phyloP scores from a whole-genome alignment of 1,140 invertebrate genomes.

The Venustaconcha ellipsiformis region DNA sequence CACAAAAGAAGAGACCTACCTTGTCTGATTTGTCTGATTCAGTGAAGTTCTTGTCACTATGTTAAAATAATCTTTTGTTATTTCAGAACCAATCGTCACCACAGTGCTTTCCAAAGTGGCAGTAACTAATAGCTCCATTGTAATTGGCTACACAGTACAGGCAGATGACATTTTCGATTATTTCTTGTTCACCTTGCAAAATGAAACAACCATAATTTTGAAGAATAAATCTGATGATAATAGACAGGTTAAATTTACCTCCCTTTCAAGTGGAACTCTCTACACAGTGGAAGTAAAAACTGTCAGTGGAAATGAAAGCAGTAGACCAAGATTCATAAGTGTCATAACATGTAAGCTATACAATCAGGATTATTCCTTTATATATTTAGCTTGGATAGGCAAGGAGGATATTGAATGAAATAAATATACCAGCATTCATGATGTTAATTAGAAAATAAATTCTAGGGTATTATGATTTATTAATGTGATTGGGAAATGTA shows the following conservation, averaged over 20 bases:
- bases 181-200: conserved; percentile 43
- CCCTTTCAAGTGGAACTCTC: conserved; percentile 41
- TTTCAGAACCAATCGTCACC: conserved; percentile 51
- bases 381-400: neutral
- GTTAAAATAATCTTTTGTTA: neutral
- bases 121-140: conserved; percentile 37
- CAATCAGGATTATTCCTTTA: neutral
- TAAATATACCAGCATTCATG: neutral
- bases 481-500: too few species aligned
- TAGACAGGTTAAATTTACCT: conserved; percentile 38
- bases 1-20: too few species aligned
- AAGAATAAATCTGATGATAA: conserved; percentile 35
- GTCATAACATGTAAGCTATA: conserved; percentile 46
- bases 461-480: too few species aligned
- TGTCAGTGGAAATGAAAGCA: conserved; percentile 42
- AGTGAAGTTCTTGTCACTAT: too few species aligned
- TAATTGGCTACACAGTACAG: conserved; percentile 38
- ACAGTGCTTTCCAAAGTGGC: conserved; percentile 15
- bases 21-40: too few species aligned
- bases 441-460: too few species aligned
- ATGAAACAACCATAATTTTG: conserved; percentile 10
- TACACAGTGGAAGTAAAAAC: conserved; percentile 48
- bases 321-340: conserved; percentile 31
- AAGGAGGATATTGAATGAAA: neutral
- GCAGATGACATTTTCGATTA: conserved; percentile 44